These are phyloP conservation scores for Cyaniris semiargus DNA, from an alignment of 2,888 invertebrate species.

Conservation along the genomic window DNA sequence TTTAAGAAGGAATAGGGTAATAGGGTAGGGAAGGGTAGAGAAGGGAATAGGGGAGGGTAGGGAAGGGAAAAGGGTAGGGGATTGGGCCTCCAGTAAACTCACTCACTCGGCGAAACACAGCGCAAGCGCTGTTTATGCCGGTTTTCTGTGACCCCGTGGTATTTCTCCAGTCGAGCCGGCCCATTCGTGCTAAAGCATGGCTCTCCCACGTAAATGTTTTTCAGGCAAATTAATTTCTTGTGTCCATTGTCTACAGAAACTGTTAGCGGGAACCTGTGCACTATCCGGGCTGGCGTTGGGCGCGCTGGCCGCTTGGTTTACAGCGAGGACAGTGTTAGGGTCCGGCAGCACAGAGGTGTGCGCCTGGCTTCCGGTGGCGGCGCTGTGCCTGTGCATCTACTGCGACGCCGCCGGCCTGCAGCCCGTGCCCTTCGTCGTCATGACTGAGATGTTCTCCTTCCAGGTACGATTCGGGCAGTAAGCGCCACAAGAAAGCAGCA, in stretches of 20 bases:
- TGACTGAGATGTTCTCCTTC: constrained; percentile 75
- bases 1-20: too few relatives aligned
- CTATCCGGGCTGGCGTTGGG: constrained; percentile 65
- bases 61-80: too few relatives aligned
- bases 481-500: too few relatives aligned
- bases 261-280: constrained; percentile 64
- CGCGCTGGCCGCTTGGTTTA: constrained; percentile 67
- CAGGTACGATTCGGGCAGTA: constrained; percentile 51
- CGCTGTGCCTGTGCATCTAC: constrained; percentile 70
- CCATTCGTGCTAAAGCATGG: too few relatives aligned
- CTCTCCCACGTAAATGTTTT: too few relatives aligned
- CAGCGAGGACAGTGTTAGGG: constrained; percentile 52
- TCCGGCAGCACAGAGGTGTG: constrained; percentile 46
- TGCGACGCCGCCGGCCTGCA: constrained; percentile 73
- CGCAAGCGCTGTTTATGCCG: too few relatives aligned
- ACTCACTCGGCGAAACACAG: too few relatives aligned
- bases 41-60: too few relatives aligned
- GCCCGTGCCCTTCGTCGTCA: constrained; percentile 72
- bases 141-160: too few relatives aligned
- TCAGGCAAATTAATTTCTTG: not conserved
- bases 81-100: too few relatives aligned
- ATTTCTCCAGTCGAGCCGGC: too few relatives aligned
- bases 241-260: constrained; percentile 51
- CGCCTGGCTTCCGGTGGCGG: constrained; percentile 63
- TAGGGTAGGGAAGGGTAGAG: too few relatives aligned